These are phyloP conservation scores for Cynopterus brachyotis DNA, from an alignment of 2,113 vertebrate genomes.

Conservation along the genomic window DNA sequence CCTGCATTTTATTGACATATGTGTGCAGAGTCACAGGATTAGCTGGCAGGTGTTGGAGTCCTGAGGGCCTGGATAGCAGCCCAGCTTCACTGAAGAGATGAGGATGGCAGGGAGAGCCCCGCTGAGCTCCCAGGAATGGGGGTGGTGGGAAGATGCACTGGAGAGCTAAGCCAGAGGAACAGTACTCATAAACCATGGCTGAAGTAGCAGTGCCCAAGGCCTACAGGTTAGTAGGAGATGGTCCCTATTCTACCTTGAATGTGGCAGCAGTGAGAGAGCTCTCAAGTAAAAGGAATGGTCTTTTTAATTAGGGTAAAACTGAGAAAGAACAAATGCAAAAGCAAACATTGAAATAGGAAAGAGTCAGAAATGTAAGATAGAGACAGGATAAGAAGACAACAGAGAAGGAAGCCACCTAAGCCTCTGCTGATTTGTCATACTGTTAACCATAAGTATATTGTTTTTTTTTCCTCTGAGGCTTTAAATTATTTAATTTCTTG, in stretches of 20 bases:
- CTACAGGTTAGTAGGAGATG: not conserved
- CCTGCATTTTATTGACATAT: not conserved
- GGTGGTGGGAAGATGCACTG: not conserved
- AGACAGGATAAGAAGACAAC: not conserved
- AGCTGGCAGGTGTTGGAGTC: not conserved
- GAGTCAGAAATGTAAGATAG: not conserved
- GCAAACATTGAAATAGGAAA: not conserved
- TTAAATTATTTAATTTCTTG: not conserved
- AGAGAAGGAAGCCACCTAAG: not conserved
- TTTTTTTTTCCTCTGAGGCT: not conserved
- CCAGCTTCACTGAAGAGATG: not conserved
- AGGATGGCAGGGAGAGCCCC: not conserved
- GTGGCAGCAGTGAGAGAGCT: not conserved
- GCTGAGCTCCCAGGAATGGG: not conserved
- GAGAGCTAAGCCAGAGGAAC: not conserved
- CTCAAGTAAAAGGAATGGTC: not conserved
- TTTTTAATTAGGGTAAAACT: not conserved
- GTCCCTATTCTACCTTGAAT: not conserved
- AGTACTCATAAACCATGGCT: not conserved
- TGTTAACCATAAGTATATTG: not conserved
- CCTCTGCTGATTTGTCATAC: not conserved
- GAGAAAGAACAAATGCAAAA: not conserved
- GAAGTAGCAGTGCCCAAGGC: not conserved
- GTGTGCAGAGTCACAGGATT: not conserved
- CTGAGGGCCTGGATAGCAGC: not conserved